Evolutionary conservation across 2,888 invertebrate genomes (phyloP).

Genomic region (Bibio marci): DNA sequence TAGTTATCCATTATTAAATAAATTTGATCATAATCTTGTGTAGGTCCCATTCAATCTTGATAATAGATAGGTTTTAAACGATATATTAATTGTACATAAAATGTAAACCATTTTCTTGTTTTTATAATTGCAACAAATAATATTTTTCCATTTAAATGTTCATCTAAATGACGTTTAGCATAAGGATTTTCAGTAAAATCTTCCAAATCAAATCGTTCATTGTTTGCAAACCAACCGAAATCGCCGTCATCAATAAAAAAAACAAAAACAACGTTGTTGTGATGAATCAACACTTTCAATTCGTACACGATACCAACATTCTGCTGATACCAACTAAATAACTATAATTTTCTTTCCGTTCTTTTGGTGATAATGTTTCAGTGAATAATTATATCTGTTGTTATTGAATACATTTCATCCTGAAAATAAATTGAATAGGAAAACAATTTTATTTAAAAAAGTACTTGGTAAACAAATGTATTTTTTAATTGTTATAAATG

Average conservation of each 20-base stretch:
- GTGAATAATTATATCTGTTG: too few relatives aligned
- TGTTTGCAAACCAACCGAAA: constrained; percentile 36
- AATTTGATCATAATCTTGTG: too few relatives aligned
- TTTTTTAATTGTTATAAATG: too few relatives aligned
- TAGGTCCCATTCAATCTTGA: constrained; percentile 29
- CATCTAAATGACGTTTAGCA: constrained; percentile 22
- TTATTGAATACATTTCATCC: too few relatives aligned
- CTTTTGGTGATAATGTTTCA: too few relatives aligned
- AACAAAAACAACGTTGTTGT: constrained; percentile 34
- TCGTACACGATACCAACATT: constrained; percentile 38
- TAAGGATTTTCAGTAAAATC: constrained; percentile 34
- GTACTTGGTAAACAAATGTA: too few relatives aligned
- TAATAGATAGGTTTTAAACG: too few relatives aligned
- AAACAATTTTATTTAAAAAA: too few relatives aligned
- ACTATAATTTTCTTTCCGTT: constrained; percentile 9
- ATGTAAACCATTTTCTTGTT: constrained; percentile 37
- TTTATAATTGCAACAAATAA: constrained; percentile 38
- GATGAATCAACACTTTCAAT: constrained; percentile 31
- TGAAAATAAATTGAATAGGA: too few relatives aligned
- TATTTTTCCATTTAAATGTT: constrained; percentile 30
- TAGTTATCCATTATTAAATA: too few relatives aligned
- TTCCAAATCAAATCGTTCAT: constrained; percentile 47
- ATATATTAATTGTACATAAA: constrained; percentile 43
- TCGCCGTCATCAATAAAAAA: constrained; percentile 64
- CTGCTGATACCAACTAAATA: constrained; percentile 28